Conservation (phyloP, 2,797 vertebrate species). For the Crenichthys baileyi region DNA sequence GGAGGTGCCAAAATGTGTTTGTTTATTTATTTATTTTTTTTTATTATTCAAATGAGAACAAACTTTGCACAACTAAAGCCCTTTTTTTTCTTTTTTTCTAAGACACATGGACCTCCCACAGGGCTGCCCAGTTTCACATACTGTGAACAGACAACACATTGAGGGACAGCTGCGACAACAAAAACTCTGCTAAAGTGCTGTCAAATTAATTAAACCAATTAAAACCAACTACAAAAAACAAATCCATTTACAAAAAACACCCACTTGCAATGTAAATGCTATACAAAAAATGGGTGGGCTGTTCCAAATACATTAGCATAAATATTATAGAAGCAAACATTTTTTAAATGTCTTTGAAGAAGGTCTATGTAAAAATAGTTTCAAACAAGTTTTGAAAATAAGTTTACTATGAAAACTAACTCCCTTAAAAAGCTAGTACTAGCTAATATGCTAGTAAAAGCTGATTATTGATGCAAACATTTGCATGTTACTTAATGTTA, state of each 20-base stretch:
- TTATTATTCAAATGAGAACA: constrained; percentile 27
- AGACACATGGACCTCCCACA: constrained; percentile 14
- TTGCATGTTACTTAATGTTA: not conserved
- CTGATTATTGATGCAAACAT: not conserved
- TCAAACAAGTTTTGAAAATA: not conserved
- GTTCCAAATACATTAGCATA: no score
- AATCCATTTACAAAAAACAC: not conserved
- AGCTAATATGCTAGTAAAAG: not conserved
- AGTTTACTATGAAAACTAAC: not conserved
- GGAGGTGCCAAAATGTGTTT: constrained; percentile 30
- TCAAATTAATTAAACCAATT: constrained; percentile 24
- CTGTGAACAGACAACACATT: constrained; percentile 32
- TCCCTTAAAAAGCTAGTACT: not conserved
- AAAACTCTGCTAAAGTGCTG: constrained; percentile 23
- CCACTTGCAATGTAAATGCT: not conserved
- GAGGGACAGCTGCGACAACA: constrained; percentile 17
- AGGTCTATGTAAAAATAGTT: not conserved
- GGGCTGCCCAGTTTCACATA: not conserved
- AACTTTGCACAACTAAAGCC: constrained; percentile 14
- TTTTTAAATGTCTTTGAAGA: not conserved
- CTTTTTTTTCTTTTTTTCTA: constrained; percentile 14
- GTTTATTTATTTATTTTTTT: not conserved
- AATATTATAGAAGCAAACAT: not conserved
- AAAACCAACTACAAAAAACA: constrained; percentile 14
- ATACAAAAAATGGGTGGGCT: no score